Percentiles rank a stretch among this genome's conserved stretches.
Conservation (phyloP, 2,113 vertebrate species). For the Cacatua alba region DNA sequence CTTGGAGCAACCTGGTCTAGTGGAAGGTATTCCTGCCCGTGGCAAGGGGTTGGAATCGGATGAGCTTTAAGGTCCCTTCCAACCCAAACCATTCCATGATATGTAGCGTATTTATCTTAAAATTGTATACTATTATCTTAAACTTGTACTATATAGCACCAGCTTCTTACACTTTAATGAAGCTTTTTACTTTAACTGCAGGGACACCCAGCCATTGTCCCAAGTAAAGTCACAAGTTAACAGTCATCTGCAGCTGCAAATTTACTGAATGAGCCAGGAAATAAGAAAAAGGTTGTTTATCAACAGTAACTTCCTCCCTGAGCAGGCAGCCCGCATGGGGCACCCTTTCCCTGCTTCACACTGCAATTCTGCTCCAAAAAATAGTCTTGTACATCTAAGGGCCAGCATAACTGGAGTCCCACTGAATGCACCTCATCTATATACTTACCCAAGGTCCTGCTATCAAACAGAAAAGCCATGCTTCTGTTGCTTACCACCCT, state of each 20-base stretch:
- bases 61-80: neutral
- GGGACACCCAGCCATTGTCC: neutral
- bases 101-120: neutral
- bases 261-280: conserved; percentile 27
- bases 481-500: fast-evolving
- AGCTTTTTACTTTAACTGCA: neutral
- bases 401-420: neutral
- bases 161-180: neutral
- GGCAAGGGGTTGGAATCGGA: neutral
- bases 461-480: fast-evolving
- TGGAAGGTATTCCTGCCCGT: neutral
- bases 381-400: fast-evolving
- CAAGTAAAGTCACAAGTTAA: neutral
- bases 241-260: conserved; percentile 18
- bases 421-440: fast-evolving
- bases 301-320: conserved; percentile 43
- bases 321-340: neutral
- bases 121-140: fast-evolving
- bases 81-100: neutral
- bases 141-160: fast-evolving
- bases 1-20: neutral
- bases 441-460: fast-evolving
- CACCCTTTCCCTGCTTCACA: neutral
- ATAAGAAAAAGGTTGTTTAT: conserved; percentile 41
- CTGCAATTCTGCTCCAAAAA: neutral